These are phyloP conservation scores for Actinernus sp. DNA, from an alignment of 92 coral and sea anemone species.

Conservation along the genomic window DNA sequence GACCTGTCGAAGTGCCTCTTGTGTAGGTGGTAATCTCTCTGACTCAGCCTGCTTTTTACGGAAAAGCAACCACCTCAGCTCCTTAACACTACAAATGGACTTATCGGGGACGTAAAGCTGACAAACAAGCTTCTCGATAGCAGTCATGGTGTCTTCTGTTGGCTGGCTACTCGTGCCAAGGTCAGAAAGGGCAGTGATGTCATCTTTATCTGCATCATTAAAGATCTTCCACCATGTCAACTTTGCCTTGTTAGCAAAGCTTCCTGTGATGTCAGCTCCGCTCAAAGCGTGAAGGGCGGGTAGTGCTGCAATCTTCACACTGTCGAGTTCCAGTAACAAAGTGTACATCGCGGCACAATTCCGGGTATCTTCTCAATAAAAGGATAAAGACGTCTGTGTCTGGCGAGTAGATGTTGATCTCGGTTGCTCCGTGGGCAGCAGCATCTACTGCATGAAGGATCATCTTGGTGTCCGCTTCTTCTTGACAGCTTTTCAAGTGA, in stretches of 20 bases:
- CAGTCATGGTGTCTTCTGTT: not conserved
- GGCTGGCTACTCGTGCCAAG: slow-evolving; percentile 19
- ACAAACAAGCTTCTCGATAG: slow-evolving; percentile 44
- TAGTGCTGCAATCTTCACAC: slow-evolving; percentile 23
- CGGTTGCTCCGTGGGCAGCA: slow-evolving; percentile 48
- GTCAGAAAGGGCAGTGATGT: slow-evolving; percentile 14
- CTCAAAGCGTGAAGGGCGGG: slow-evolving; percentile 31
- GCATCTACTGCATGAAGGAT: slow-evolving; percentile 65
- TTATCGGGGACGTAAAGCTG: slow-evolving; percentile 23
- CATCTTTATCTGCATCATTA: slow-evolving; percentile 11
- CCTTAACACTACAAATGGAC: slow-evolving; percentile 1
- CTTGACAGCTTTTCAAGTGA: slow-evolving; percentile 61
- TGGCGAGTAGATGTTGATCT: slow-evolving; percentile 42
- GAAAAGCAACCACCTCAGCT: slow-evolving; percentile 36
- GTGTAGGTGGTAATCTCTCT: slow-evolving; percentile 35
- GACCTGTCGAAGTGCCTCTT: slow-evolving; percentile 27
- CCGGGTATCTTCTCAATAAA: slow-evolving; percentile 30
- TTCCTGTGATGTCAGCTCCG: slow-evolving; percentile 10
- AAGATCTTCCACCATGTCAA: slow-evolving; percentile 21
- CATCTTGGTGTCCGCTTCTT: slow-evolving; percentile 66
- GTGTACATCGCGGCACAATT: slow-evolving; percentile 8
- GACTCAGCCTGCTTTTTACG: slow-evolving; percentile 39
- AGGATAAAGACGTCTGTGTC: slow-evolving; percentile 44
- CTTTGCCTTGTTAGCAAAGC: slow-evolving; percentile 6
- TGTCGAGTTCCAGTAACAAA: slow-evolving; percentile 38